Percentiles rank a stretch among this genome's conserved stretches.
phyloP scores from a whole-genome alignment of 2,888 invertebrate species.

The Agrotis puta region DNA sequence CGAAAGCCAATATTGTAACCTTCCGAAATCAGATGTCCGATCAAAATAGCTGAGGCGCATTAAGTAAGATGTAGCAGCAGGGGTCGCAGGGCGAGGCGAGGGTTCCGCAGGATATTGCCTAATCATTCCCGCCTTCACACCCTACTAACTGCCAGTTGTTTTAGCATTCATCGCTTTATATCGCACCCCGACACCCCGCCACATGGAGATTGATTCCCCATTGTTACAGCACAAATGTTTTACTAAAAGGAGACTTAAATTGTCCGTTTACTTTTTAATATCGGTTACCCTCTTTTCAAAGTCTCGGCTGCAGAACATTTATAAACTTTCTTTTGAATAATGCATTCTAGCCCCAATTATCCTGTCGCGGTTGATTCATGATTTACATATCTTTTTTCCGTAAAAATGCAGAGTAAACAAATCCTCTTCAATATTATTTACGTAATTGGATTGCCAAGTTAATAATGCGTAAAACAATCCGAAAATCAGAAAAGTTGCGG shows the following conservation, averaged over 20 bases:
- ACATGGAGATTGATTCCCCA: conserved; percentile 82
- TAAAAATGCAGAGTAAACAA: conserved; percentile 63
- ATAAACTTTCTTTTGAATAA: conserved; percentile 55
- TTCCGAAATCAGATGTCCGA: conserved; percentile 85
- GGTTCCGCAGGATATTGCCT: conserved; percentile 88
- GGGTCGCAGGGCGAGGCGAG: conserved; percentile 82
- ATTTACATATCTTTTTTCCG: conserved; percentile 59
- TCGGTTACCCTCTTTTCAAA: conserved; percentile 45
- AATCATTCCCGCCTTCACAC: conserved; percentile 89
- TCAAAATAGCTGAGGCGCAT: conserved; percentile 82
- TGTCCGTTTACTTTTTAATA: conserved; percentile 67
- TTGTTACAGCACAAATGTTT: conserved; percentile 79
- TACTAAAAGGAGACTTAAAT: conserved; percentile 74
- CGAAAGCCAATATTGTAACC: conserved; percentile 78
- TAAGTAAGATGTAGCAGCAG: conserved; percentile 87
- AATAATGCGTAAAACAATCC: conserved; percentile 90
- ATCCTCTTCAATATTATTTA: conserved; percentile 82
- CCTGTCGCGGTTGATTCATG: conserved; percentile 47
- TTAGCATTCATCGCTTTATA: conserved; percentile 88
- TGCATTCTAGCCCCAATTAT: conserved; percentile 55
- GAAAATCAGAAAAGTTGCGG: conserved; percentile 85
- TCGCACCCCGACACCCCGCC: conserved; percentile 72
- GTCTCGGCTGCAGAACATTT: conserved; percentile 20
- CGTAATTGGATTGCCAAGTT: conserved; percentile 89
- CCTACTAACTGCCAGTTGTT: conserved; percentile 89